phyloP scores from a whole-genome alignment of 1,140 invertebrate species.

The Lineus longissimus region DNA sequence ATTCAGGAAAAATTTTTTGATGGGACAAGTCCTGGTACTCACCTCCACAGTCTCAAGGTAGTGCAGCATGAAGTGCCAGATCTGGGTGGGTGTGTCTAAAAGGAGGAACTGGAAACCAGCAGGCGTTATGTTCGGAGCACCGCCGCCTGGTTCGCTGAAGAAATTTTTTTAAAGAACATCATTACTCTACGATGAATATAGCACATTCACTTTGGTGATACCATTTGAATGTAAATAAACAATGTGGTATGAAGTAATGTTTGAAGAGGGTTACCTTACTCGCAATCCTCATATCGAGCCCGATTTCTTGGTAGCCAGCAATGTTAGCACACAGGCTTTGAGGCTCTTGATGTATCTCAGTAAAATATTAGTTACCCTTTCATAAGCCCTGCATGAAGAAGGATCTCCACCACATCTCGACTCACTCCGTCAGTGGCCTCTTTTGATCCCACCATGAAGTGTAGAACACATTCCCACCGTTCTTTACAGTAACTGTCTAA shows the following conservation, averaged over 20 bases:
- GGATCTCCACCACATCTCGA: conserved; percentile 83
- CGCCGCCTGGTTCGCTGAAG: conserved; percentile 66
- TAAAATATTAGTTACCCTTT: too few species aligned
- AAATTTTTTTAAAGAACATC: not conserved
- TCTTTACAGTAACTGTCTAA: conserved; percentile 89
- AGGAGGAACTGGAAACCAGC: conserved; percentile 78
- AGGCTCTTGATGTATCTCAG: too few species aligned
- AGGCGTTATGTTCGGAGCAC: conserved; percentile 67
- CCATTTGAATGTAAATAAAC: not conserved
- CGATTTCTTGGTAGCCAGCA: too few species aligned
- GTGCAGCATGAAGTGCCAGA: conserved; percentile 94
- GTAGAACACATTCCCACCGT: conserved; percentile 93
- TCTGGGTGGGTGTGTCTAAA: conserved; percentile 84
- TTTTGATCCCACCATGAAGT: conserved; percentile 90
- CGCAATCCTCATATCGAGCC: too few species aligned
- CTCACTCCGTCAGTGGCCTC: conserved; percentile 78
- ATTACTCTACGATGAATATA: not conserved
- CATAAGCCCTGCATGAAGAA: conserved; percentile 89
- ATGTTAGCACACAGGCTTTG: too few species aligned
- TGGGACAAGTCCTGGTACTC: conserved; percentile 11
- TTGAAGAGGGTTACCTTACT: too few species aligned
- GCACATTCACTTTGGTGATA: not conserved
- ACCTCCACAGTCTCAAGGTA: conserved; percentile 87
- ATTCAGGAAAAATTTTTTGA: too few species aligned
- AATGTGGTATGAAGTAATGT: too few species aligned